Evolutionary conservation across 2,888 invertebrate species (phyloP).

Genomic region (Stenoptilia bipunctidactyla): DNA sequence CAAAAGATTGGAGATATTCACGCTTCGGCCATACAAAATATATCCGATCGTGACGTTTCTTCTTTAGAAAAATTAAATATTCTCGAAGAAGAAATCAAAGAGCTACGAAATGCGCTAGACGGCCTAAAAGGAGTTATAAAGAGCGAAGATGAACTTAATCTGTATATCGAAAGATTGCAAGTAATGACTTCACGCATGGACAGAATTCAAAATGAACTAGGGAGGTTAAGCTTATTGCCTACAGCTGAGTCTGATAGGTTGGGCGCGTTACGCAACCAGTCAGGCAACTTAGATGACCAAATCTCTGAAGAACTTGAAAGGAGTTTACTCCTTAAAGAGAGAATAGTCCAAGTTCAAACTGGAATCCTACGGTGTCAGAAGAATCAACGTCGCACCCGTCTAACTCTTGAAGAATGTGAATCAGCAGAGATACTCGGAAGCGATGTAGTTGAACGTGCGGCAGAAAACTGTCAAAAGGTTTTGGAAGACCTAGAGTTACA

Average conservation of each 20-base stretch:
- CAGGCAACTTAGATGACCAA: conserved; percentile 78
- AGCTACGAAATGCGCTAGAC: conserved; percentile 78
- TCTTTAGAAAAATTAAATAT: conserved; percentile 80
- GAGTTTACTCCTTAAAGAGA: conserved; percentile 80
- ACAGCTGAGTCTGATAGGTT: conserved; percentile 83
- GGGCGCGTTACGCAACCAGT: conserved; percentile 77
- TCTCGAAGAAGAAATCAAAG: conserved; percentile 82
- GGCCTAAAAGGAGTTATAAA: conserved; percentile 83
- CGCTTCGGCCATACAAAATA: conserved; percentile 75
- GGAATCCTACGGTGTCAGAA: conserved; percentile 79
- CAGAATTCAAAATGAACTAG: conserved; percentile 84
- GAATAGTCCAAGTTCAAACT: conserved; percentile 78
- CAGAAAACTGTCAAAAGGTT: conserved; percentile 78
- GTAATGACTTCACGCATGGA: conserved; percentile 81
- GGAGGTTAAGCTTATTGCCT: conserved; percentile 79
- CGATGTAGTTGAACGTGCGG: conserved; percentile 82
- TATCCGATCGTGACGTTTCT: conserved; percentile 80
- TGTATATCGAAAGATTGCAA: conserved; percentile 85
- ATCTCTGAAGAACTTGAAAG: conserved; percentile 84
- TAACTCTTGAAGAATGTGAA: conserved; percentile 80
- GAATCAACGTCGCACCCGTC: conserved; percentile 74
- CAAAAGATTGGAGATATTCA: conserved; percentile 76
- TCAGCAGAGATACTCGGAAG: conserved; percentile 79
- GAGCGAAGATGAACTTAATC: conserved; percentile 84
- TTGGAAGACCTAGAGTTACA: conserved; percentile 77